Conservation (phyloP, 2,113 vertebrate species). For the Apistogramma diplotaenia region DNA sequence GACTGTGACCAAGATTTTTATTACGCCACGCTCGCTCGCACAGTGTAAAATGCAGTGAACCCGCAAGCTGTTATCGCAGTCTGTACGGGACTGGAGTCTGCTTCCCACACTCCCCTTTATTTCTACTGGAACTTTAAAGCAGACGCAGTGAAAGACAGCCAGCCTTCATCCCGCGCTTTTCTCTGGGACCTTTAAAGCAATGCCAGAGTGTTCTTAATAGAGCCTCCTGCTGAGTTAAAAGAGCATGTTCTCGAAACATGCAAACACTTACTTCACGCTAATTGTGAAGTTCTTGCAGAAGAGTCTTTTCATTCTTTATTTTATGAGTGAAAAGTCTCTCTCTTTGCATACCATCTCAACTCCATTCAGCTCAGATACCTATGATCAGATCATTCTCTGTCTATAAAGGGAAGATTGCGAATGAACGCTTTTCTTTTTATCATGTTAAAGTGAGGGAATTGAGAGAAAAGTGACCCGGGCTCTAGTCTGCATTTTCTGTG, state of each 20-base stretch:
- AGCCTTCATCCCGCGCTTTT: not conserved
- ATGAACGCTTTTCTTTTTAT: not conserved
- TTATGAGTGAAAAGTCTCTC: not conserved
- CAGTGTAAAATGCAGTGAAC: not conserved
- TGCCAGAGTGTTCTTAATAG: not conserved
- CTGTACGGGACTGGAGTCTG: not conserved
- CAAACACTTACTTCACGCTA: not conserved
- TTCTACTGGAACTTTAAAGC: not conserved
- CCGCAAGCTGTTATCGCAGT: not conserved
- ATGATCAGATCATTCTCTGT: not conserved
- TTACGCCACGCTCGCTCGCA: not conserved
- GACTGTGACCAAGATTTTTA: not conserved
- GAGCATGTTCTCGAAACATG: not conserved
- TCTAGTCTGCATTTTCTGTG: slow-evolving; percentile 8
- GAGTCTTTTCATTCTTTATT: not conserved
- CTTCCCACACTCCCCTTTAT: not conserved
- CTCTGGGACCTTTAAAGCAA: not conserved
- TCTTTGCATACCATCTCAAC: not conserved
- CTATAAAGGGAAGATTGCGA: not conserved
- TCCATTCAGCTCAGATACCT: not conserved
- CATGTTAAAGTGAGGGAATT: not conserved
- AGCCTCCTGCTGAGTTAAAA: not conserved
- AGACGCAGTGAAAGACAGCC: not conserved
- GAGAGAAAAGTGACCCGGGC: not conserved
- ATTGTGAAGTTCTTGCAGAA: not conserved